Percentiles rank a stretch among this genome's conserved stretches.
These are phyloP conservation scores for Serinus canaria DNA, from an alignment of 2,113 vertebrate species.

Conservation along the genomic window DNA sequence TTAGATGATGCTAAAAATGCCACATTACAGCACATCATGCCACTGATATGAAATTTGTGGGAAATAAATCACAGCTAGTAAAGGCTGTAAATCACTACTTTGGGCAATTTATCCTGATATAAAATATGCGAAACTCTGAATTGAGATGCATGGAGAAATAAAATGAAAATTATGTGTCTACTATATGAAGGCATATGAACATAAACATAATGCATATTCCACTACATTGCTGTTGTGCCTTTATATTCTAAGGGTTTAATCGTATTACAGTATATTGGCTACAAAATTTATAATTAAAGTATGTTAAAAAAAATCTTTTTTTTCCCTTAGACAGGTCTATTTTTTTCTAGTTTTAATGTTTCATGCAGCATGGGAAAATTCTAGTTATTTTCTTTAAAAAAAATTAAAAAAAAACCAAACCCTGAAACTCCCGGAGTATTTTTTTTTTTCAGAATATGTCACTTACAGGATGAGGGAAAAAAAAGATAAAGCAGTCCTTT, in stretches of 20 bases:
- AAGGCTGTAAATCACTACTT: not conserved
- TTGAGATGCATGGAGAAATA: not conserved
- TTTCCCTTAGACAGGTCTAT: rapidly evolving
- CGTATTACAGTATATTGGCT: not conserved
- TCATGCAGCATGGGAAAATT: not conserved
- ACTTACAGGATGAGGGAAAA: not conserved
- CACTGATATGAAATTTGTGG: not conserved
- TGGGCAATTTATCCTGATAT: not conserved
- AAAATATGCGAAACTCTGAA: not conserved
- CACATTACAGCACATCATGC: not conserved
- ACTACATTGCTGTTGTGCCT: not conserved
- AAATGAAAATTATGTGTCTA: not conserved
- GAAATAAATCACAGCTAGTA: not conserved
- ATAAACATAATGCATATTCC: not conserved
- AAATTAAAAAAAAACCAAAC: rapidly evolving
- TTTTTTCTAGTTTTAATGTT: not conserved
- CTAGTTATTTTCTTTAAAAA: not conserved
- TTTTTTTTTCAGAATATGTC: not conserved
- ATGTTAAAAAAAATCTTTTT: rapidly evolving
- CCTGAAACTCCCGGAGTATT: not conserved
- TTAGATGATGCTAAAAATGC: not conserved
- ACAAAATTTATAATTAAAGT: not conserved
- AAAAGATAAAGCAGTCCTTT: not conserved
- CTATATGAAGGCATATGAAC: not conserved
- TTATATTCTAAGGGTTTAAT: not conserved